Percentiles rank a stretch among this genome's conserved stretches.
Evolutionary conservation across 1,140 invertebrate species (phyloP).

Genomic region (Copidosoma floridanum): DNA sequence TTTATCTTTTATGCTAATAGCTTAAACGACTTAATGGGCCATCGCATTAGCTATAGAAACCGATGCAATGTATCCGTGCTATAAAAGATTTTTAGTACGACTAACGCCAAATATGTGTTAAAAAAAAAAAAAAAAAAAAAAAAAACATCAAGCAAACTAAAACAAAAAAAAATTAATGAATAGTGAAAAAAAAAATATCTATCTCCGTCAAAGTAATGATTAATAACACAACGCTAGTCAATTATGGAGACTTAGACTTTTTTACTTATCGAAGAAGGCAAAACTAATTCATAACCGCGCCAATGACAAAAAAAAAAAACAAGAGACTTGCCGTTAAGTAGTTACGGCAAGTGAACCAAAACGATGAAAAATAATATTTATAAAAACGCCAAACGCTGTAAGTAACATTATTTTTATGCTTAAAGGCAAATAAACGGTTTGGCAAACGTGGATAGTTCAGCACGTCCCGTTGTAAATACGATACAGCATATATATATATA

Average conservation of each 20-base stretch:
- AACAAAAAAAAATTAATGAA: not conserved
- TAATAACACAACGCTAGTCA: slow-evolving; percentile 47
- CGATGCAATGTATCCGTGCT: not conserved
- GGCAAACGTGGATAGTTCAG: slow-evolving; percentile 27
- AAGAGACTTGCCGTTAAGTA: not conserved
- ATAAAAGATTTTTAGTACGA: slow-evolving; percentile 3
- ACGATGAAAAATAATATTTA: too few species aligned
- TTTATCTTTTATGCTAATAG: slow-evolving; percentile 1
- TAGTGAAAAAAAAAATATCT: slow-evolving; percentile 12
- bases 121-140: too few species aligned
- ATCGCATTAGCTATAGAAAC: not conserved
- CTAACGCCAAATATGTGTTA: slow-evolving; percentile 14
- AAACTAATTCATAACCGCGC: not conserved
- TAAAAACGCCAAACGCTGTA: slow-evolving; percentile 36
- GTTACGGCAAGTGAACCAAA: not conserved
- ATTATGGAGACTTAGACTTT: slow-evolving; percentile 43
- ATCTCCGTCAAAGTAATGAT: slow-evolving; percentile 21
- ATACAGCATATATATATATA: slow-evolving; percentile 34
- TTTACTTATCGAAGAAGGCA: too few species aligned
- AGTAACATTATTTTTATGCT: slow-evolving; percentile 39
- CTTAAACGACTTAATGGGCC: not conserved
- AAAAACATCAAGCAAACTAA: not conserved
- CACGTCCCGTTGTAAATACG: slow-evolving; percentile 33
- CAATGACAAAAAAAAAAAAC: slow-evolving; percentile 2
- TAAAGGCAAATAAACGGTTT: slow-evolving; percentile 29